phyloP scores from a whole-genome alignment of 64 coral and sea anemone species.

The Pocillopora verrucosa region DNA sequence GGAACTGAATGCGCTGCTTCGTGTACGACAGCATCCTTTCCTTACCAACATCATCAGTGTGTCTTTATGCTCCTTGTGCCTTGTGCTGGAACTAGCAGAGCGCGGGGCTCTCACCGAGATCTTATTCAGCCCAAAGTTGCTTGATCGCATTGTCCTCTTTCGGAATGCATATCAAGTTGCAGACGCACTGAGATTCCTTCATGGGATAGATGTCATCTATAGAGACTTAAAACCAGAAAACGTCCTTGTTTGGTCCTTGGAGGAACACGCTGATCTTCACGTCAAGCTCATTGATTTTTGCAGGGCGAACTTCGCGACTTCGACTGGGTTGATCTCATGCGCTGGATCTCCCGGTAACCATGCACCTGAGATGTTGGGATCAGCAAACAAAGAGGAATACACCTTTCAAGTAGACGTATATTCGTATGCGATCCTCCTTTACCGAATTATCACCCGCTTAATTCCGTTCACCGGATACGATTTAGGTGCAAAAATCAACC shows the following conservation, averaged over 20 bases:
- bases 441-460: slow-evolving; percentile 70
- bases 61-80: slow-evolving; percentile 76
- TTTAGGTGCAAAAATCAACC: too few species aligned
- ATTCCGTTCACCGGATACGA: slow-evolving; percentile 64
- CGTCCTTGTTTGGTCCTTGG: slow-evolving; percentile 90
- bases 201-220: slow-evolving; percentile 81
- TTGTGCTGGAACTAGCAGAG: slow-evolving; percentile 89
- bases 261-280: slow-evolving; percentile 82
- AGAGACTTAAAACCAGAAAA: slow-evolving; percentile 97
- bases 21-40: slow-evolving; percentile 85
- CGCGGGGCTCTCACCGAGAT: slow-evolving; percentile 72
- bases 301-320: slow-evolving; percentile 85
- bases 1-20: slow-evolving; percentile 84
- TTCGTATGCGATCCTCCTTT: too few species aligned
- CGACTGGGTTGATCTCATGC: slow-evolving; percentile 59
- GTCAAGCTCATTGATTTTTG: slow-evolving; percentile 97
- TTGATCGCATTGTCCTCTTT: slow-evolving; percentile 76
- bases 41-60: slow-evolving; percentile 93
- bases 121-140: slow-evolving; percentile 24
- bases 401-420: slow-evolving; percentile 77
- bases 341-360: slow-evolving; percentile 78
- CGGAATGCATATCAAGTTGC: slow-evolving; percentile 94
- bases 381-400: slow-evolving; percentile 81
- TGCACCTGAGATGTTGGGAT: slow-evolving; percentile 91
- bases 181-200: slow-evolving; percentile 82